Conservation (phyloP, 2,888 invertebrate species). For the Nephrotoma flavescens region DNA sequence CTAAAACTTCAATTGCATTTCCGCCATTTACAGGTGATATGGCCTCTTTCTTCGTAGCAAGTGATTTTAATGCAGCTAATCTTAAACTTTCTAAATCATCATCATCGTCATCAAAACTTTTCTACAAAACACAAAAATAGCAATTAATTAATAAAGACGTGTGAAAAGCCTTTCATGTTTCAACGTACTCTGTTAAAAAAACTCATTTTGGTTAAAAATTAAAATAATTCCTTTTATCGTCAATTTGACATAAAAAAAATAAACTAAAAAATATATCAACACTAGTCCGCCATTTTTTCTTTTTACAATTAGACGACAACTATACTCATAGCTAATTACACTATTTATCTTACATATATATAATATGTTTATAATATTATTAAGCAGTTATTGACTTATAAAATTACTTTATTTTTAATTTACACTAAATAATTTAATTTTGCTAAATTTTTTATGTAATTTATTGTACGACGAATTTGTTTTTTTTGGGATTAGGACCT, state of each 20-base stretch:
- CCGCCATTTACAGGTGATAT: background rate
- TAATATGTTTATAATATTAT: background rate
- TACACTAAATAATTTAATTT: background rate
- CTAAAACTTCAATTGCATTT: slow-evolving; percentile 1
- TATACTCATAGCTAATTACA: background rate
- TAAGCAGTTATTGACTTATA: background rate
- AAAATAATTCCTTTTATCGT: background rate
- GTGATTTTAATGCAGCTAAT: slow-evolving; percentile 14
- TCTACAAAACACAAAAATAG: background rate
- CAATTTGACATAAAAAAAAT: background rate
- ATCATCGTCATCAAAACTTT: slow-evolving; percentile 12
- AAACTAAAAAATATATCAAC: background rate
- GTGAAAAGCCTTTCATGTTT: background rate
- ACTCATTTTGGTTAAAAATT: background rate
- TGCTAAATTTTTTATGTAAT: background rate
- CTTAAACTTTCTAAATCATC: slow-evolving; percentile 16
- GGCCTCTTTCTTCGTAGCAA: slow-evolving; percentile 12
- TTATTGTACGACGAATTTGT: background rate
- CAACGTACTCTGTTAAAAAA: background rate
- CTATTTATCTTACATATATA: background rate
- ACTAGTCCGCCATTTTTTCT: background rate
- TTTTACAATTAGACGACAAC: background rate
- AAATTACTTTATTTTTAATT: background rate
- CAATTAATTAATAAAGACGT: background rate
- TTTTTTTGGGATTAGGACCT: background rate